Conservation (phyloP, 2,797 vertebrate species). For the Micrastur ruficollis region DNA sequence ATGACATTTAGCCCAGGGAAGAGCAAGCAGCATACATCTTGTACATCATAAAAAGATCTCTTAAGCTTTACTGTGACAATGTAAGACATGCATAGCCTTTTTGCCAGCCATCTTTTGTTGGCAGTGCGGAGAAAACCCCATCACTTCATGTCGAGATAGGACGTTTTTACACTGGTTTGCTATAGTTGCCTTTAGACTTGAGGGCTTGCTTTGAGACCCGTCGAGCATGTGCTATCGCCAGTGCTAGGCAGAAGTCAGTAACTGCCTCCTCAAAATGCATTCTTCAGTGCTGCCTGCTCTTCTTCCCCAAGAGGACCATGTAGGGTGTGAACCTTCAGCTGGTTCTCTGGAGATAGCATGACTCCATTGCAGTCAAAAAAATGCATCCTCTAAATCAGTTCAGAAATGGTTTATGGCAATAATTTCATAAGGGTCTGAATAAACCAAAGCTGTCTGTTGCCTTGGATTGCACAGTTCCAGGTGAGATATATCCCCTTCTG, state of each 20-base stretch:
- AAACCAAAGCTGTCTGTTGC: not conserved
- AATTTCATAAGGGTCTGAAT: not conserved
- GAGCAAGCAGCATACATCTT: not conserved
- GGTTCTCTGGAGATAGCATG: constrained; percentile 13
- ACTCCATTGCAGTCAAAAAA: not conserved
- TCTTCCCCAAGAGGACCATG: not conserved
- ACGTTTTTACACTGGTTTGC: not conserved
- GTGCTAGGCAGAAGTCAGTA: not conserved
- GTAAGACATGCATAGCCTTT: not conserved
- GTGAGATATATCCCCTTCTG: not conserved
- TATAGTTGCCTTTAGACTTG: not conserved
- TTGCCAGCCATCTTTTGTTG: not conserved
- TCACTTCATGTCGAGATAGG: not conserved
- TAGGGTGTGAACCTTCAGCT: not conserved
- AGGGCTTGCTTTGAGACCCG: not conserved
- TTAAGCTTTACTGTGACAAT: not conserved
- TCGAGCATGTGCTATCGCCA: accelerated
- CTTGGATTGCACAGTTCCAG: not conserved
- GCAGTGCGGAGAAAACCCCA: not conserved
- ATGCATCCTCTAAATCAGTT: not conserved
- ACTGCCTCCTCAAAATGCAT: not conserved
- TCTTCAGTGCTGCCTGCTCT: not conserved
- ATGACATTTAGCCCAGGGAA: not conserved
- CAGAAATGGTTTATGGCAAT: not conserved
- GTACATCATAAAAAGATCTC: not conserved